Evolutionary conservation across 2,888 invertebrate species (phyloP), one percentile per base, ranked within the genome.

Genomic region (Diplolepis rosae): DNA sequence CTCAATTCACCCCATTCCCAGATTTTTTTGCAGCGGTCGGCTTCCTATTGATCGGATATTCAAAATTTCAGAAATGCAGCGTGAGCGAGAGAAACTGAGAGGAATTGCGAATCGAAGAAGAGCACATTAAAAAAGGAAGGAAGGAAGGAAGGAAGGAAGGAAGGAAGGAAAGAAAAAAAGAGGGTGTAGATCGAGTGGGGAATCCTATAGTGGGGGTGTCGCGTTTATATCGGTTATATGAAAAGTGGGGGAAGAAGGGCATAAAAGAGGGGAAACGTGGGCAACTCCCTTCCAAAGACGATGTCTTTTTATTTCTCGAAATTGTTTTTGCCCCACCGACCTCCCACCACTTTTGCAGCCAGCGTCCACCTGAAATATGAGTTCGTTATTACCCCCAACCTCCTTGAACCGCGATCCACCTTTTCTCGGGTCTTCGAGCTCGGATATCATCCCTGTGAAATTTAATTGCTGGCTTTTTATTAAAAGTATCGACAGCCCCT

Each of bases 401-500:
- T 74, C 77, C 68, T 77, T 76, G 70, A 76, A 67, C 67, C 77
- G 65, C 68, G 69, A 65, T 50, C 67, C 68, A 67, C 69, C 73
- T 67, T 68, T 54, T 54, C 28, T 45, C 73, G 52, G 11, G 48
- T 71, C 76, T 35, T 54, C 68, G 68, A 27, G 68, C 66, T 32
- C 65, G 30, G 9, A 56, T 71, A 39, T 70, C 52, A 65, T 69
- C 72, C 48, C 39, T 67, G 66, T 81, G 80, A 84, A 84, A 87
- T 87, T 86, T 86, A 87, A 88, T 87, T 86, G 86, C 83, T 83
- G 78, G 84, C 83, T 83, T 87, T 88, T 88, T 86, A 88, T 87
- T 87, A 87, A 88, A 87, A 87, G 84, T 88, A 87, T 88, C 87
- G 88, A 87, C 87, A 88, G 83, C 80, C 69, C 77, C 74, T 76